A percentile compares a stretch with the other conserved stretches of the same genome.
phyloP scores from a whole-genome alignment of 2,888 invertebrate genomes.

The Deladenus siricidicola region DNA sequence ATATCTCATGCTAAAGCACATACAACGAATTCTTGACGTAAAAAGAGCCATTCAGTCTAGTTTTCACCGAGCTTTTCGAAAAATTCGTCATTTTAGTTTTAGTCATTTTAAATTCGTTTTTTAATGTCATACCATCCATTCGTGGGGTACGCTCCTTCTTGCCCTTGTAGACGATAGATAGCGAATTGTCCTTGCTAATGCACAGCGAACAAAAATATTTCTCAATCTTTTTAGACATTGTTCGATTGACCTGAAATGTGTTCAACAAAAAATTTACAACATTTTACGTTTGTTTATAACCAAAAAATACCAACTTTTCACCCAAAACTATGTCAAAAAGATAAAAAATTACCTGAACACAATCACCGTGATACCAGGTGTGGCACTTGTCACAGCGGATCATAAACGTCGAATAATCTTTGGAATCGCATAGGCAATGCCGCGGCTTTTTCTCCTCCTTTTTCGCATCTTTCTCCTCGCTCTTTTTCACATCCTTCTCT shows the following conservation, averaged over 20 bases:
- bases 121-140: not conserved
- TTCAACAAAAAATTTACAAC: not conserved
- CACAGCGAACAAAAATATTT: slow-evolving; percentile 72
- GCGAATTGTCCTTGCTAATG: slow-evolving; percentile 10
- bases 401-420: slow-evolving; percentile 21
- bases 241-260: slow-evolving; percentile 11
- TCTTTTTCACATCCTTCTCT: too few species aligned
- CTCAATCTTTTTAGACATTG: slow-evolving; percentile 70
- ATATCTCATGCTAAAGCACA: too few species aligned
- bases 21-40: too few species aligned
- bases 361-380: slow-evolving; percentile 28
- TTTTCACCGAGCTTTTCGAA: too few species aligned
- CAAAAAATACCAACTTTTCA: too few species aligned
- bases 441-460: too few species aligned
- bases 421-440: slow-evolving; percentile 17
- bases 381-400: slow-evolving; percentile 25
- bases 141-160: slow-evolving; percentile 7
- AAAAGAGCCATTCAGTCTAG: too few species aligned
- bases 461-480: too few species aligned
- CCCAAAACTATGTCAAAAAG: too few species aligned
- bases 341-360: slow-evolving; percentile 6
- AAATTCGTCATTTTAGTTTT: too few species aligned
- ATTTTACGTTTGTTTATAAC: too few species aligned
- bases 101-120: not conserved
- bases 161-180: slow-evolving; percentile 15